Conservation (phyloP, 2,888 invertebrate species). For the Hemicrepidius hirtus region DNA sequence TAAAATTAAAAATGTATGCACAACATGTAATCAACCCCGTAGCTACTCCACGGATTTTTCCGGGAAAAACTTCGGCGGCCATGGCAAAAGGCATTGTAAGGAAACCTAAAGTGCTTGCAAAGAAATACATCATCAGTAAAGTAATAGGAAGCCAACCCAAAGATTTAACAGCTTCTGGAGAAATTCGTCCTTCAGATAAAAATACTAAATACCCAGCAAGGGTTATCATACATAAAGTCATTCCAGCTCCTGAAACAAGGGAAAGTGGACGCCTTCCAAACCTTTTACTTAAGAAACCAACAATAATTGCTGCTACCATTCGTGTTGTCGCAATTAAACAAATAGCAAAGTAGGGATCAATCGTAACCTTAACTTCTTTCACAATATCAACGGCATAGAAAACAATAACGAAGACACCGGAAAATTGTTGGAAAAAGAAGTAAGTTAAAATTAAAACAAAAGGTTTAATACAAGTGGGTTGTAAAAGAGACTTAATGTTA, state of each 20-base stretch:
- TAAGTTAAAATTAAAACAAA: conserved; percentile 72
- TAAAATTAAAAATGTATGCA: conserved; percentile 74
- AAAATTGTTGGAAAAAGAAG: conserved; percentile 77
- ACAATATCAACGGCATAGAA: conserved; percentile 76
- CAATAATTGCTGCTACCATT: conserved; percentile 70
- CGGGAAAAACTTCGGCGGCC: conserved; percentile 75
- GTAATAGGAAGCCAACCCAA: conserved; percentile 70
- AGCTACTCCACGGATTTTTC: conserved; percentile 73
- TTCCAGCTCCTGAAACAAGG: conserved; percentile 75
- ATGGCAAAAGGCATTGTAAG: conserved; percentile 76
- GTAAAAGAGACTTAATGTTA: conserved; percentile 64
- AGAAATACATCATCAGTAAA: conserved; percentile 72
- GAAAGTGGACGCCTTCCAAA: conserved; percentile 77
- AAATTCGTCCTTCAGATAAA: conserved; percentile 60
- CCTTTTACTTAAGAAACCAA: conserved; percentile 73
- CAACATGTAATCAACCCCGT: conserved; percentile 72
- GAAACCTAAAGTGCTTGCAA: conserved; percentile 74
- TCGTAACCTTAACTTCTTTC: conserved; percentile 70
- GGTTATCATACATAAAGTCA: conserved; percentile 74
- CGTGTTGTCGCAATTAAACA: conserved; percentile 74
- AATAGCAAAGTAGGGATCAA: conserved; percentile 73
- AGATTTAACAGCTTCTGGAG: conserved; percentile 57
- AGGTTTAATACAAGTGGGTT: conserved; percentile 72
- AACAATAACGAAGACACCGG: conserved; percentile 75
- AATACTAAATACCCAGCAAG: conserved; percentile 71